These are phyloP conservation scores for Quadriops clusia DNA, from an alignment of 2,888 invertebrate species.

Conservation along the genomic window DNA sequence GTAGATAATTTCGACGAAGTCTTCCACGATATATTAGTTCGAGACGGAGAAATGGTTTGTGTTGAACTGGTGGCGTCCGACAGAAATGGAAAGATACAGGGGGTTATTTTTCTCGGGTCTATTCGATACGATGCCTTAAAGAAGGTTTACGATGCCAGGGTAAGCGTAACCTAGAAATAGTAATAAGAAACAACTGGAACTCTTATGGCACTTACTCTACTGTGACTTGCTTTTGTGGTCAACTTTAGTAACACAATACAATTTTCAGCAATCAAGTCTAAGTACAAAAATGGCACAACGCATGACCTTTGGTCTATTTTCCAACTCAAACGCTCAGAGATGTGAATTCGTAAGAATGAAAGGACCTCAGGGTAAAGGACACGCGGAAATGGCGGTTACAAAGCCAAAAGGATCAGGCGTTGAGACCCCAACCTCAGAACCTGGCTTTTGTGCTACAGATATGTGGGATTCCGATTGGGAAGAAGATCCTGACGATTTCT, in stretches of 20 bases:
- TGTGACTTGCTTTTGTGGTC: not conserved
- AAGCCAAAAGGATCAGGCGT: constrained; percentile 84
- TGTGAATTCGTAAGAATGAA: constrained; percentile 98
- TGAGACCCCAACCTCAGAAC: constrained; percentile 91
- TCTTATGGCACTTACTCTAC: not conserved
- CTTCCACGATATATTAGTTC: constrained; percentile 91
- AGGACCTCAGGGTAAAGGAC: constrained; percentile 91
- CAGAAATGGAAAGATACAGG: constrained; percentile 71
- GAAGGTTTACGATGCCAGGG: constrained; percentile 91
- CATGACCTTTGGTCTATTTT: constrained; percentile 87
- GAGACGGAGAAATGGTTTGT: constrained; percentile 98
- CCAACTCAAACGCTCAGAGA: constrained; percentile 61
- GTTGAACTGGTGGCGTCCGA: constrained; percentile 94
- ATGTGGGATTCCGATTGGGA: constrained; percentile 87
- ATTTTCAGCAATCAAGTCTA: constrained; percentile 70
- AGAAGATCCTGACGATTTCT: constrained; percentile 75
- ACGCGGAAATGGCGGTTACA: constrained; percentile 97
- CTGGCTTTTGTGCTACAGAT: constrained; percentile 68
- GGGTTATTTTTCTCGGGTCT: constrained; percentile 93
- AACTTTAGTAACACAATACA: not conserved
- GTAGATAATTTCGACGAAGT: constrained; percentile 99
- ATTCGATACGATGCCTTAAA: constrained; percentile 96
- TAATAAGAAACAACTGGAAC: not conserved
- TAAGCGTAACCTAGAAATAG: constrained; percentile 37
- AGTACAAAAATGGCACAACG: constrained; percentile 91